These are phyloP conservation scores for Falco punctatus DNA, from an alignment of 2,113 vertebrate genomes.

Conservation along the genomic window DNA sequence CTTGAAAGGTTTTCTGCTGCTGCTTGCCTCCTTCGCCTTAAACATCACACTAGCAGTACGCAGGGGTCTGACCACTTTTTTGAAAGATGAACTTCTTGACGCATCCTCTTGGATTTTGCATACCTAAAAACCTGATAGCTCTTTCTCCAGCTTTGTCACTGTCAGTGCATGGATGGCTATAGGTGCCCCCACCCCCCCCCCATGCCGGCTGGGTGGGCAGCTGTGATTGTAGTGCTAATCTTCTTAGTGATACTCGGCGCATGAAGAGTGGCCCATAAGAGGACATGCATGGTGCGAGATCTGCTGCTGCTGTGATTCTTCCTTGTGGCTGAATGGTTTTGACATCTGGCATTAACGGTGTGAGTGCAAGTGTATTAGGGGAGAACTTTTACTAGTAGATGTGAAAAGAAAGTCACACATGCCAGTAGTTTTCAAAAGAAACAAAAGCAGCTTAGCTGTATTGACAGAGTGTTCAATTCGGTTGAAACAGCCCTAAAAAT, in stretches of 20 bases:
- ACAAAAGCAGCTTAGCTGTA: constrained; percentile 57
- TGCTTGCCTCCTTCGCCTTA: neutral
- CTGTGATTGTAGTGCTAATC: constrained; percentile 52
- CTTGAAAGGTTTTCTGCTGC: neutral
- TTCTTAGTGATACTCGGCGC: constrained; percentile 36
- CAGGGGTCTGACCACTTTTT: neutral
- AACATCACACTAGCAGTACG: neutral
- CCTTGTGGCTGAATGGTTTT: constrained; percentile 32
- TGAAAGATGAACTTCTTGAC: neutral
- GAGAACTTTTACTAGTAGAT: constrained; percentile 11
- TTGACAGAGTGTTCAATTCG: constrained; percentile 61
- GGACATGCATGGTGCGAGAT: constrained; percentile 4
- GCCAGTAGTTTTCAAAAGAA: constrained; percentile 64
- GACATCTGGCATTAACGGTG: constrained; percentile 43
- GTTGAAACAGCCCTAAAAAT: constrained; percentile 64
- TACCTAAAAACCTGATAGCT: neutral
- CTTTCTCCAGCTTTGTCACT: constrained; percentile 6
- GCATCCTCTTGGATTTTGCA: neutral
- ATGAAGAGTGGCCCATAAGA: neutral
- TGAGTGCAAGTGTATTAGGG: constrained; percentile 58
- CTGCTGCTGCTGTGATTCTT: constrained; percentile 46
- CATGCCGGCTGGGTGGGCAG: neutral
- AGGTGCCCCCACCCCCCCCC: neutral
- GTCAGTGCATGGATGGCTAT: neutral
- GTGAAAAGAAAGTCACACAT: constrained; percentile 63